Evolutionary conservation across 2,113 vertebrate species (phyloP).

Genomic region (Stictonetta naevosa): DNA sequence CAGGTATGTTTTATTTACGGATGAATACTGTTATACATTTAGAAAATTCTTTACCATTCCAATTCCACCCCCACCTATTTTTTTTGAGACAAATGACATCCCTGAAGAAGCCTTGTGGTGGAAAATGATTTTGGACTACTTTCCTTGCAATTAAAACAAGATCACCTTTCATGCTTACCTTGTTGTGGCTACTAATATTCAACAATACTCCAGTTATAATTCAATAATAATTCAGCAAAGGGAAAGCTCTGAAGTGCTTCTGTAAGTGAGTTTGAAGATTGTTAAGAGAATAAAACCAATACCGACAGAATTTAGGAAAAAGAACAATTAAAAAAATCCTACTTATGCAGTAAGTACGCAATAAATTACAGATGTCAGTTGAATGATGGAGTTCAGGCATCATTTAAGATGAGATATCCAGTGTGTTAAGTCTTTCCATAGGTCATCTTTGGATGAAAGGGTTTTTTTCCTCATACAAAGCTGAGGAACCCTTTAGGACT

Average conservation of each 20-base stretch:
- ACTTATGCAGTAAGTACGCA: background rate
- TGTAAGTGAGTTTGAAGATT: background rate
- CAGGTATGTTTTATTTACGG: background rate
- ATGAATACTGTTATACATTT: background rate
- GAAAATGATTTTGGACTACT: background rate
- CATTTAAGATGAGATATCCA: background rate
- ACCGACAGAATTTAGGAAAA: background rate
- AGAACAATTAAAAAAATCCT: background rate
- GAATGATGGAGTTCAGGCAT: background rate
- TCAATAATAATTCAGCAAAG: background rate
- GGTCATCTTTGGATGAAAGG: background rate
- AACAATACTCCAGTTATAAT: background rate
- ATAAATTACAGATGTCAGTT: background rate
- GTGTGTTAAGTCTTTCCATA: background rate
- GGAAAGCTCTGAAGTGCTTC: background rate
- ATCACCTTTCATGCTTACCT: background rate
- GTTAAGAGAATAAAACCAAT: background rate
- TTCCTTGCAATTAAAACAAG: background rate
- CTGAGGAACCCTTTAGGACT: background rate
- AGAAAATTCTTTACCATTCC: background rate
- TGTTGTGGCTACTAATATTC: accelerated
- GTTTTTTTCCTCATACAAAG: background rate
- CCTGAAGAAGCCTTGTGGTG: background rate
- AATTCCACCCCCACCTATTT: background rate
- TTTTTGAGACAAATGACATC: background rate